phyloP scores from a whole-genome alignment of 53 echinoderm and acorn worm species.

The Echinarachnius parma region DNA sequence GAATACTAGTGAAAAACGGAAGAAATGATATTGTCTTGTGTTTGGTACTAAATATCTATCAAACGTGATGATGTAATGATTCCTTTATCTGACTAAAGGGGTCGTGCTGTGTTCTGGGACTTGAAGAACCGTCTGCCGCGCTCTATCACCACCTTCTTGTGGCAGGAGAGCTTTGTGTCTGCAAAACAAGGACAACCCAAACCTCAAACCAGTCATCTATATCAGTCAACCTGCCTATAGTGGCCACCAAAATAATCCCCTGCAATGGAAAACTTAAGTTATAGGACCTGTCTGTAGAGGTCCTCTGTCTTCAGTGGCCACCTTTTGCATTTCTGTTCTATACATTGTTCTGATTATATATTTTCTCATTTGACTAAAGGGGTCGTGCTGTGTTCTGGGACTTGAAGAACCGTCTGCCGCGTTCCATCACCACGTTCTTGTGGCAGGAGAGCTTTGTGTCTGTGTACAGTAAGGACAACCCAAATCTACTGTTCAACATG shows the following conservation, averaged over 20 bases:
- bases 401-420: slow-evolving; percentile 99
- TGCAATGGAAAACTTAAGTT: no score
- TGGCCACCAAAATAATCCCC: no score
- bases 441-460: slow-evolving; percentile 99
- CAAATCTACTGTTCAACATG: slow-evolving; percentile 99
- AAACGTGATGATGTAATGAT: not conserved
- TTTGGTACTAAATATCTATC: no score
- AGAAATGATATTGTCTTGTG: no score
- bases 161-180: slow-evolving; percentile 98
- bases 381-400: slow-evolving; percentile 99
- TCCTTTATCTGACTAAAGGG: slow-evolving; percentile 39
- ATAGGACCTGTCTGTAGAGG: no score
- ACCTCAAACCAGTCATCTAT: no score
- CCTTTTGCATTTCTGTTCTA: no score
- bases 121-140: slow-evolving; percentile 99
- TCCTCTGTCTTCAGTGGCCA: no score
- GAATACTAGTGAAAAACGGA: no score
- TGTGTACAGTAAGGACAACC: slow-evolving; percentile 99
- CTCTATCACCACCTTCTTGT: slow-evolving; percentile 97
- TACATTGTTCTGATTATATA: no score
- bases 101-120: slow-evolving; percentile 99
- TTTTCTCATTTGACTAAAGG: no score
- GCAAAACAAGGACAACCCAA: slow-evolving; percentile 99
- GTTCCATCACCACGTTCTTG: slow-evolving; percentile 96
- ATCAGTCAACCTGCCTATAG: no score